Conservation (phyloP, 2,888 invertebrate genomes). For the Aspidapion aeneum region DNA sequence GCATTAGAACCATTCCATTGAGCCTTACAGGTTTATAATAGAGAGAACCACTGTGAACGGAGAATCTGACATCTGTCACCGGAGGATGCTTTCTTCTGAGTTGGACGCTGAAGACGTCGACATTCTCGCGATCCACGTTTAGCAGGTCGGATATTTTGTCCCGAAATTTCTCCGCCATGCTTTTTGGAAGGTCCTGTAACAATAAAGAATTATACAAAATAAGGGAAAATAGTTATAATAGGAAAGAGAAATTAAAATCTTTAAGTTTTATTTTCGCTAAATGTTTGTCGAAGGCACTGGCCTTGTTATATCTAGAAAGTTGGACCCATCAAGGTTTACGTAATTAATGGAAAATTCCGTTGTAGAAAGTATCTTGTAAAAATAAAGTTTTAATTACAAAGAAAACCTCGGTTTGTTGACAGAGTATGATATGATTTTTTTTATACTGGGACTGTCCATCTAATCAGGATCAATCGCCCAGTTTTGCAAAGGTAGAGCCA, state of each 20-base stretch:
- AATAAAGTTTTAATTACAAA: too few species aligned
- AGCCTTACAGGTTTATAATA: conserved; percentile 87
- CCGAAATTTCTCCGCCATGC: conserved; percentile 86
- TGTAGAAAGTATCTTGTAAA: too few species aligned
- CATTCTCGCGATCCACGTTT: conserved; percentile 81
- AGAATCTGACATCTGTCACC: conserved; percentile 87
- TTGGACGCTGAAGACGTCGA: conserved; percentile 96
- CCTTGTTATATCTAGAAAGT: too few species aligned
- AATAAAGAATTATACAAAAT: background rate
- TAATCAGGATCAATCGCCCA: too few species aligned
- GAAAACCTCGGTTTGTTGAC: too few species aligned
- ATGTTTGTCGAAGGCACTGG: too few species aligned
- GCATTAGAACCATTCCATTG: conserved; percentile 91
- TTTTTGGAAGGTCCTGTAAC: conserved; percentile 71
- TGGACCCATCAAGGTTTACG: too few species aligned
- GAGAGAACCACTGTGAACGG: conserved; percentile 94
- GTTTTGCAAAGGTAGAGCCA: too few species aligned
- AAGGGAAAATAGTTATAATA: background rate
- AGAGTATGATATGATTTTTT: too few species aligned
- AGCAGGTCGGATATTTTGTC: conserved; percentile 84
- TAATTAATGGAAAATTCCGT: too few species aligned
- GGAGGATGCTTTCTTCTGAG: conserved; percentile 81
- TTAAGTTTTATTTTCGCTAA: too few species aligned
- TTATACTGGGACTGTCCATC: too few species aligned
- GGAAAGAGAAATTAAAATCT: background rate